A percentile compares a stretch with the other conserved stretches of the same genome.
Conservation (phyloP, 2,797 vertebrate species). For the Triplophysa yarkandensis region DNA sequence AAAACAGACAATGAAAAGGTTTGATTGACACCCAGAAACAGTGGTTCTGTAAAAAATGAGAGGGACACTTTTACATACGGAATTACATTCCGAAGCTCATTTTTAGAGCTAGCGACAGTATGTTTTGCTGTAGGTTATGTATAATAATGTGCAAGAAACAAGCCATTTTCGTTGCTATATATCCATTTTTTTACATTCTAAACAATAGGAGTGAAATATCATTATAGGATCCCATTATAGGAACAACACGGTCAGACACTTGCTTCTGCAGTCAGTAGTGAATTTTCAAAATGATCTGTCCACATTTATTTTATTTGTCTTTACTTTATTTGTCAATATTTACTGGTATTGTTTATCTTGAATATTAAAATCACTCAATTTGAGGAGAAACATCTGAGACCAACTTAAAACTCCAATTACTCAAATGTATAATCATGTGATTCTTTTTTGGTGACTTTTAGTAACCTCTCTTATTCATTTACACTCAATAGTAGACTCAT, state of each 20-base stretch:
- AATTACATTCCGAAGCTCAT: not conserved
- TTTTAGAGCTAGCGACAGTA: constrained; percentile 2
- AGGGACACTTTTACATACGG: not conserved
- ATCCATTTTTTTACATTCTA: not conserved
- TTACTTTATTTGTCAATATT: too few species aligned
- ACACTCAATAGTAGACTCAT: too few species aligned
- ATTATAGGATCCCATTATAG: too few species aligned
- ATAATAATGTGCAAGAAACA: constrained; percentile 17
- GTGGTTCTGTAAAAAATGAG: not conserved
- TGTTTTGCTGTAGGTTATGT: constrained; percentile 2
- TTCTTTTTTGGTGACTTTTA: constrained; percentile 26
- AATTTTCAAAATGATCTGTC: too few species aligned
- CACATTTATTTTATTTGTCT: too few species aligned
- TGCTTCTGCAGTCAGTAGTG: too few species aligned
- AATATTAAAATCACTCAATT: not conserved
- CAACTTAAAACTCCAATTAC: too few species aligned
- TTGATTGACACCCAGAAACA: constrained; percentile 2
- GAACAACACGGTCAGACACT: too few species aligned
- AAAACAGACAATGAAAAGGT: constrained; percentile 7
- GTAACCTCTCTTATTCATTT: constrained; percentile 24
- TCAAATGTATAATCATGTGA: not conserved
- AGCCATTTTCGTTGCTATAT: not conserved
- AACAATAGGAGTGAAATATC: too few species aligned
- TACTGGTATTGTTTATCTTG: too few species aligned
- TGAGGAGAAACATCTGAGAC: not conserved